Evolutionary conservation across 2,113 vertebrate genomes (phyloP).

Genomic region (Grammatotria lemairii): DNA sequence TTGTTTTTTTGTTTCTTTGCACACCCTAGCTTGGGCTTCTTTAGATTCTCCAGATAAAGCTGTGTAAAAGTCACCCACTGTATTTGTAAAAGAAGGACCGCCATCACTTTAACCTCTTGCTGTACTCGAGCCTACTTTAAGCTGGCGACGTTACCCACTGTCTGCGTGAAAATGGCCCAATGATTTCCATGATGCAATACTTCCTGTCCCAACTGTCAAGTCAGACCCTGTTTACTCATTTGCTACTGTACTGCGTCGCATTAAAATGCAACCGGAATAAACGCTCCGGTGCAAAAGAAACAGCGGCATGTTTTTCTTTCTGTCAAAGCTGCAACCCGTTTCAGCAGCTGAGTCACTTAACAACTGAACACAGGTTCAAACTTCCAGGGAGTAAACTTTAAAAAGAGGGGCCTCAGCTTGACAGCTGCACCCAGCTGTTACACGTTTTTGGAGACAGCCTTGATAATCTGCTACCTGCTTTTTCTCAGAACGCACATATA

Average conservation of each 20-base stretch:
- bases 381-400: not conserved
- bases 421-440: conserved; percentile 80
- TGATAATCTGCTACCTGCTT: not conserved
- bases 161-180: not conserved
- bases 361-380: conserved; percentile 1
- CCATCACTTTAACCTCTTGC: not conserved
- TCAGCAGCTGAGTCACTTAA: conserved; percentile 10
- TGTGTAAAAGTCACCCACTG: not conserved
- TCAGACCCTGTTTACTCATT: not conserved
- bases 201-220: not conserved
- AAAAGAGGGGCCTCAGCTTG: conserved; percentile 48
- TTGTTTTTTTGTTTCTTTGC: not conserved
- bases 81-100: not conserved
- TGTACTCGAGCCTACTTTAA: not conserved
- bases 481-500: conserved; percentile 22
- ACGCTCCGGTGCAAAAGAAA: not conserved
- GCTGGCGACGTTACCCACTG: not conserved
- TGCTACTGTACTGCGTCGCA: not conserved
- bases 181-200: not conserved
- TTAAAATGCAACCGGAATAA: not conserved
- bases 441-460: conserved; percentile 53
- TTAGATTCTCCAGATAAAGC: not conserved
- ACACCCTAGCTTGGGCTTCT: not conserved
- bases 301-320: conserved; percentile 5
- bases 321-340: conserved; percentile 21